Conservation (phyloP, 2,888 invertebrate species). For the Lutraria lutraria region DNA sequence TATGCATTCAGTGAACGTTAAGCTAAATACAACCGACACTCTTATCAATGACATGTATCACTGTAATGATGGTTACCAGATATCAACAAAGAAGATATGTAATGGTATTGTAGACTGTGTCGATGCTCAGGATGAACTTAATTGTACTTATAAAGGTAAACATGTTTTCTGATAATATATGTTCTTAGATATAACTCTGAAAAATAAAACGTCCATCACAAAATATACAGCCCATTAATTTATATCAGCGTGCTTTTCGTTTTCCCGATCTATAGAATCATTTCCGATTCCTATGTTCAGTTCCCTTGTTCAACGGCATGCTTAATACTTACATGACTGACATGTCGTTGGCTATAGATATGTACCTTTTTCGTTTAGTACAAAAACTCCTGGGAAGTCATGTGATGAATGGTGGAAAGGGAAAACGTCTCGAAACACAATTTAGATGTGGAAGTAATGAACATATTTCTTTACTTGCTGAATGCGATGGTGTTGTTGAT, state of each 20-base stretch:
- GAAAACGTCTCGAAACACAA: background rate
- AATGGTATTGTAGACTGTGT: slow-evolving; percentile 30
- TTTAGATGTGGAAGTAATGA: slow-evolving; percentile 24
- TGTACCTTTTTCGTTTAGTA: background rate
- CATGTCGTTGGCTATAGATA: background rate
- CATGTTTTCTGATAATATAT: too few species aligned
- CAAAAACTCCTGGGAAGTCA: background rate
- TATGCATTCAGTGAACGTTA: background rate
- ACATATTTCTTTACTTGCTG: slow-evolving; percentile 5
- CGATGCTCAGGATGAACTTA: slow-evolving; percentile 26
- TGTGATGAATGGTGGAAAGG: background rate
- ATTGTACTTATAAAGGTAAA: slow-evolving; percentile 8
- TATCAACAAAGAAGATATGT: slow-evolving; percentile 18
- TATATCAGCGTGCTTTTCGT: background rate
- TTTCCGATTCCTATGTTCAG: background rate
- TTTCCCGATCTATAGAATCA: background rate
- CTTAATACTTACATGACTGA: background rate
- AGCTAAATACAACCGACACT: background rate
- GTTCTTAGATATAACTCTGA: too few species aligned
- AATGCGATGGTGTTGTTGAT: slow-evolving; percentile 26
- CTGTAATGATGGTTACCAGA: background rate
- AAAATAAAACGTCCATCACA: too few species aligned
- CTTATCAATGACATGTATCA: background rate
- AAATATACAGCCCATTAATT: too few species aligned
- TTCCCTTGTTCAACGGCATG: too few species aligned